Base-by-base conservation (phyloP, 2,888 invertebrate genomes). In the Brachypalpus laphriformis region DNA sequence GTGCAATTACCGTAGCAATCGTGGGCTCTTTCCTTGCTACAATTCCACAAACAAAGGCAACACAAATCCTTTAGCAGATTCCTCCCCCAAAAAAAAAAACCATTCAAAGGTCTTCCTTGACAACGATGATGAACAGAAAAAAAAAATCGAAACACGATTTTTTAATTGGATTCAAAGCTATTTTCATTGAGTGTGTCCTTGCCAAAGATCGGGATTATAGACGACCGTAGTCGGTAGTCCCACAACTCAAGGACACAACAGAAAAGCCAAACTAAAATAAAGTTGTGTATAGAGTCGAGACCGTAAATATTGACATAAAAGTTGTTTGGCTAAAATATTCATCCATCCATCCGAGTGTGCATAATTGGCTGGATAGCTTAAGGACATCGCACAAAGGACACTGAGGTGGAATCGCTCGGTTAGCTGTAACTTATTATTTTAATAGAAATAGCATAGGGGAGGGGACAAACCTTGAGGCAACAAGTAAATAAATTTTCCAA, bases 401-500 rank as follows among this genome's bases (percentile, higher is more conserved):
- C 18, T 49, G 20, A 72, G 72, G 61, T 61, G 72, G 57, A 25
- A 31, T 20, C 57, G 47, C 34, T 71, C 59, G 49, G 61, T 61
- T 61, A 68, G 70, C 77, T 71, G 57, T 80, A 65, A 72, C 65
- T 80, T 80, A 80, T 80, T 80, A 72, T 72, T 72, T 80, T 80
- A 80, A 80, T 80, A 72, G 80, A 80, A 80, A 72, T 80, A 80
- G 65, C 72, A 80, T 5, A 40, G 40, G 2, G 65, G 6, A 57
- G 65, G n/a, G n/a, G n/a, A n/a, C n/a, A n/a, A n/a, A n/a, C 80
- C 65, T 49, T 20, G 28, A 65, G 80, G 80, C 80, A 80, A 80
- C 80, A 80, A 72, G 80, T 80, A 80, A 80, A 80, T 65, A 80
- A 72, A 66, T 65, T 66, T 20, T 22, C 51, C 45, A 31, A 40